These are phyloP conservation scores for Lophotriccus pileatus DNA, from an alignment of 2,797 vertebrate species.

Conservation along the genomic window DNA sequence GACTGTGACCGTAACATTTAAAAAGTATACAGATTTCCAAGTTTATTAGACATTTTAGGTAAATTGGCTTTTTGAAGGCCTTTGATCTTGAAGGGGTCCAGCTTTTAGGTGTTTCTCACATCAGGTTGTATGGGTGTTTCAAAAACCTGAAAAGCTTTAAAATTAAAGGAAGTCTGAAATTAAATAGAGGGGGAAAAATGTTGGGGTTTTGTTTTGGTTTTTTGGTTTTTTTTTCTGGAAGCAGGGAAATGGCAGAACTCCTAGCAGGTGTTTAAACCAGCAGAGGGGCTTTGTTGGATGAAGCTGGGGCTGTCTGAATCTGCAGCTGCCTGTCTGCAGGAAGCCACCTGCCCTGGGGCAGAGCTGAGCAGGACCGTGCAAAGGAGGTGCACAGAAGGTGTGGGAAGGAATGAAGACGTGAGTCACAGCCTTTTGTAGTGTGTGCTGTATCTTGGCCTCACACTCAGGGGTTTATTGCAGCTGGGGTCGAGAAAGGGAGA, in stretches of 20 bases:
- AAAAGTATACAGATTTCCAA: background rate
- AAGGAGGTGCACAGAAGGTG: background rate
- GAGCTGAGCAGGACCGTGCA: rapidly evolving
- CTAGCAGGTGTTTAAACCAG: background rate
- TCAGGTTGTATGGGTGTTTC: background rate
- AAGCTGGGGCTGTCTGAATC: background rate
- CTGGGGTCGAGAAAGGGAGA: background rate
- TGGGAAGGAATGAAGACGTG: rapidly evolving
- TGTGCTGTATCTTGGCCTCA: rapidly evolving
- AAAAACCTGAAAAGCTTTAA: background rate
- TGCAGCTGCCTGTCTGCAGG: background rate
- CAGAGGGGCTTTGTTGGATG: background rate
- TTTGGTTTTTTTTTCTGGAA: background rate
- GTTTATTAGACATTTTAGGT: background rate
- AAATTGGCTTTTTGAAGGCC: background rate
- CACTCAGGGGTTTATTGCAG: background rate
- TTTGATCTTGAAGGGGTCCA: background rate
- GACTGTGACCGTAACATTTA: background rate
- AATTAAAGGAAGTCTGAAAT: background rate
- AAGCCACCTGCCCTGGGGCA: background rate
- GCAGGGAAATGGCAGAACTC: background rate
- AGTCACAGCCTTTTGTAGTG: no score
- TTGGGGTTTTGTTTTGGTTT: no score
- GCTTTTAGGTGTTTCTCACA: background rate
- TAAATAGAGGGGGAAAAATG: background rate